A percentile compares a stretch with the other conserved stretches of the same genome.
These are phyloP conservation scores for Drosophila nr. perissopoda DNA, from an alignment of 2,888 invertebrate genomes.

Conservation along the genomic window DNA sequence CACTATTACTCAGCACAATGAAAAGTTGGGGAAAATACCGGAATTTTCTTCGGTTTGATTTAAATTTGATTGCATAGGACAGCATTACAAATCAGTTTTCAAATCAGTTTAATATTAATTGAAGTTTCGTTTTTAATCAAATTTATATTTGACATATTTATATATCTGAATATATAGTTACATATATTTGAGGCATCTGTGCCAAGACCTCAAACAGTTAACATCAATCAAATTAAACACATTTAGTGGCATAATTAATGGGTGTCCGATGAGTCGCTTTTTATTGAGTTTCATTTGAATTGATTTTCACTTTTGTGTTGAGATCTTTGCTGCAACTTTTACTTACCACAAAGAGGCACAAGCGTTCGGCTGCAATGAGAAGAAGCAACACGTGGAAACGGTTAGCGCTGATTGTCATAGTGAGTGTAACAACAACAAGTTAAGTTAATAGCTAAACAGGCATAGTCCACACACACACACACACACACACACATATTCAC, in stretches of 20 bases:
- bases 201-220: neutral
- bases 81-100: neutral
- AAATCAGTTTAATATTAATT: neutral
- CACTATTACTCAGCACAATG: neutral
- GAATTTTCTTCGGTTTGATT: neutral
- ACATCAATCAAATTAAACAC: neutral
- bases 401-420: slow-evolving; percentile 38
- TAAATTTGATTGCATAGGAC: neutral
- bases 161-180: too few species aligned
- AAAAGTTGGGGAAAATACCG: neutral
- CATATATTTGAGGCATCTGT: too few species aligned
- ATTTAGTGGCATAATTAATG: slow-evolving; percentile 4
- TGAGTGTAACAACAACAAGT: neutral
- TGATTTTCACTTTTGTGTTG: neutral
- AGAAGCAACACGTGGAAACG: slow-evolving; percentile 35
- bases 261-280: slow-evolving; percentile 16
- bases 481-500: neutral
- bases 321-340: slow-evolving; percentile 38
- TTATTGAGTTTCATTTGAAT: neutral
- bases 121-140: neutral
- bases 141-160: neutral
- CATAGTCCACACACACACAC: neutral
- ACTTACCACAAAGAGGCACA: slow-evolving; percentile 71
- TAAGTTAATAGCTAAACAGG: slow-evolving; percentile 4
- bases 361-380: slow-evolving; percentile 54